Conservation (phyloP, 2,797 vertebrate genomes). For the Arnoldichthys spilopterus region DNA sequence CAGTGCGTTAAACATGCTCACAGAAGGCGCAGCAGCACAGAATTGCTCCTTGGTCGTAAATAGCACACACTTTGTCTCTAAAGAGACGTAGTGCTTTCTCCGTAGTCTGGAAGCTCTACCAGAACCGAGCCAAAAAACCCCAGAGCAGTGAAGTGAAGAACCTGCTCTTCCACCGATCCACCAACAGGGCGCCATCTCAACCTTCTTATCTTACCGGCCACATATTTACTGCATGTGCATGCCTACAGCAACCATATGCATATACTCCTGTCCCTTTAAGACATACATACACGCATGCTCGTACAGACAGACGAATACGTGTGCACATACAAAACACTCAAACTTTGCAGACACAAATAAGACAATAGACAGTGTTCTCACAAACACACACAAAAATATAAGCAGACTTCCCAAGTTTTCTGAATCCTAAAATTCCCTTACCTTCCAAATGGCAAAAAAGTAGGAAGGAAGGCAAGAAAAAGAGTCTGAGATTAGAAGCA, state of each 20-base stretch:
- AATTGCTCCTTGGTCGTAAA: background rate
- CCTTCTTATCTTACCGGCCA: background rate
- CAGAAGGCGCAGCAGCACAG: background rate
- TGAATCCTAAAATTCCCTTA: constrained; percentile 69
- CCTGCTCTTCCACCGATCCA: background rate
- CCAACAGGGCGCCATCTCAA: background rate
- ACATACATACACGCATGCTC: background rate
- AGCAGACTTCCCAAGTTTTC: constrained; percentile 45
- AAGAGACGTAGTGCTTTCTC: background rate
- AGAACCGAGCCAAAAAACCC: background rate
- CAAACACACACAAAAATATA: constrained; percentile 32
- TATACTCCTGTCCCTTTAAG: background rate
- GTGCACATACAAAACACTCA: constrained; percentile 25
- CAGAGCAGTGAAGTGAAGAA: background rate
- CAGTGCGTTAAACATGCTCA: background rate
- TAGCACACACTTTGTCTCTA: background rate
- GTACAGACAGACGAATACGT: constrained; percentile 29
- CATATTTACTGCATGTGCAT: constrained; percentile 3
- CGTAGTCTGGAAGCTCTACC: background rate
- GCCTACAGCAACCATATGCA: constrained; percentile 10
- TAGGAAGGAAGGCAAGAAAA: constrained; percentile 69
- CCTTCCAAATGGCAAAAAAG: constrained; percentile 75
- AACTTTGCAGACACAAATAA: background rate
- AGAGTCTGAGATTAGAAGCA: constrained; percentile 65
- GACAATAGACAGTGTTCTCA: background rate